A percentile compares a stretch with the other conserved stretches of the same genome.
Evolutionary conservation across 2,113 vertebrate species (phyloP).

Genomic region (Blennius ocellaris): DNA sequence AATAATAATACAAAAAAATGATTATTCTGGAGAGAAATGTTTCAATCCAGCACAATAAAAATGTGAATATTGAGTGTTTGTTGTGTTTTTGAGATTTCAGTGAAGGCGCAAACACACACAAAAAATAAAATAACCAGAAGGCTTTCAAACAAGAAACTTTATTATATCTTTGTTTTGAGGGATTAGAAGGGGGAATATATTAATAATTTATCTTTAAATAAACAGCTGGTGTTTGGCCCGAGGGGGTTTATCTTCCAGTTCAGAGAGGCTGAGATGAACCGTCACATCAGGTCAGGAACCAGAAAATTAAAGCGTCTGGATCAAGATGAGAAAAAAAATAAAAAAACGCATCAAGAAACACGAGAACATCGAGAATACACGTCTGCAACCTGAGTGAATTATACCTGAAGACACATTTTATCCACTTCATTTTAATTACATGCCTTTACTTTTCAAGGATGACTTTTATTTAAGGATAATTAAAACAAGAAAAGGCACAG

Average conservation of each 20-base stretch:
- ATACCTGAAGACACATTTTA: too few species aligned
- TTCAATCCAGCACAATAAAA: conserved; percentile 10
- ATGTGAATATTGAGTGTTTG: conserved; percentile 1
- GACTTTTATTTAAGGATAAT: too few species aligned
- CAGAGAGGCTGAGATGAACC: neutral
- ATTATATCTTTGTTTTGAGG: conserved; percentile 19
- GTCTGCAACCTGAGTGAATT: too few species aligned
- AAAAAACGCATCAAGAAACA: too few species aligned
- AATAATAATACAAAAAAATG: too few species aligned
- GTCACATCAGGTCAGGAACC: too few species aligned
- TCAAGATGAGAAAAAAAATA: too few species aligned
- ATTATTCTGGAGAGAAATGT: conserved; percentile 6
- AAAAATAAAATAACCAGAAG: neutral
- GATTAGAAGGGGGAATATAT: conserved; percentile 52
- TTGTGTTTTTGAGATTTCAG: neutral
- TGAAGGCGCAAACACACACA: neutral
- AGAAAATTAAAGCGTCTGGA: too few species aligned
- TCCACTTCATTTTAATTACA: too few species aligned
- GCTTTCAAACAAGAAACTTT: conserved; percentile 30
- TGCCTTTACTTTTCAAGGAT: too few species aligned
- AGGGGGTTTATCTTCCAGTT: neutral
- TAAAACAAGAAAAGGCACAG: too few species aligned
- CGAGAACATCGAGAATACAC: too few species aligned
- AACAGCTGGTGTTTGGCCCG: conserved; percentile 29
- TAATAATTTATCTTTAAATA: conserved; percentile 45